Evolutionary conservation across 2,113 vertebrate species (phyloP).

Genomic region (Gymnorhina tibicen): DNA sequence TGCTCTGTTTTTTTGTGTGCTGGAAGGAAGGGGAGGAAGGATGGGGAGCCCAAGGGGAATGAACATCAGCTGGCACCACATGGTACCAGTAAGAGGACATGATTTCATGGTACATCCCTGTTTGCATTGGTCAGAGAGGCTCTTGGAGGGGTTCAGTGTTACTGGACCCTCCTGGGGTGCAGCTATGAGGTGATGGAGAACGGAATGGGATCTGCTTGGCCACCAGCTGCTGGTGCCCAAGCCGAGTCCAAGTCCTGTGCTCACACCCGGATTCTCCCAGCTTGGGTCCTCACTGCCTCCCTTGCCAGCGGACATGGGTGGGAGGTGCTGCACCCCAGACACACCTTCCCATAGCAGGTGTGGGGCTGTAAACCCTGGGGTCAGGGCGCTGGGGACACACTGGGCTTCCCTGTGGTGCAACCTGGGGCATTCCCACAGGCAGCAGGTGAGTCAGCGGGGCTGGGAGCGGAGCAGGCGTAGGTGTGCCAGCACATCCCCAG

Average conservation of each 20-base stretch:
- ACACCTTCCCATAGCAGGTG: neutral
- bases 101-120: neutral
- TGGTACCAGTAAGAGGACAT: neutral
- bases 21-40: neutral
- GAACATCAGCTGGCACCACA: neutral
- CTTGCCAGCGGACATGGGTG: accelerated
- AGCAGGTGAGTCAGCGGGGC: neutral
- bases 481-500: neutral
- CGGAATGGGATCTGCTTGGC: neutral
- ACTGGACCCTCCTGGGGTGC: neutral
- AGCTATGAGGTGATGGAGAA: neutral
- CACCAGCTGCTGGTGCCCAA: neutral
- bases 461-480: neutral
- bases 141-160: neutral
- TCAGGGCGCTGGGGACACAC: neutral
- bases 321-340: neutral
- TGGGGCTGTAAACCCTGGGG: neutral
- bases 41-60: neutral
- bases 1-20: neutral
- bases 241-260: accelerated
- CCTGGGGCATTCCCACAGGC: neutral
- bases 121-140: neutral
- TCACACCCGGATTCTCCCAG: accelerated
- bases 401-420: neutral
- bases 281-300: neutral